Evolutionary conservation across 92 coral and sea anemone genomes (phyloP).

Genomic region (Epizoanthus scotinus): DNA sequence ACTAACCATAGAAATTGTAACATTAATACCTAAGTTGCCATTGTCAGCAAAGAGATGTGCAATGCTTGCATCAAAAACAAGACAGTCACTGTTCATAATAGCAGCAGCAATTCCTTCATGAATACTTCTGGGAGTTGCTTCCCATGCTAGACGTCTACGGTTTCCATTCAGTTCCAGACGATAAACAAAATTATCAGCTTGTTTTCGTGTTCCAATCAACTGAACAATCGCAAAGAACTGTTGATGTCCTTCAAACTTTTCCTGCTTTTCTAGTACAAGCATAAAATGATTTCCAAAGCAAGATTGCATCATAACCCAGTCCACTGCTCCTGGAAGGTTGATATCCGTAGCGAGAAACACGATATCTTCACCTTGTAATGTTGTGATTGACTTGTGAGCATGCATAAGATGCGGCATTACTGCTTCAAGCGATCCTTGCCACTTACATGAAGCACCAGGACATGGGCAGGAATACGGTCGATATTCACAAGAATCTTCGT

Average conservation of each 20-base stretch:
- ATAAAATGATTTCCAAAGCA: constrained; percentile 98
- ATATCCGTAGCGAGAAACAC: constrained; percentile 98
- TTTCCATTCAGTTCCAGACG: constrained; percentile 97
- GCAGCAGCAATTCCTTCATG: constrained; percentile 99
- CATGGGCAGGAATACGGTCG: constrained; percentile 99
- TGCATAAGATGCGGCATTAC: constrained; percentile 99
- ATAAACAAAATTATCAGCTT: constrained; percentile 96
- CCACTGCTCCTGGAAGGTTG: constrained; percentile 98
- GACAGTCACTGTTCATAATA: constrained; percentile 94
- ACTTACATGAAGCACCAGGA: constrained; percentile 99
- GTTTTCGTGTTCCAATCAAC: constrained; percentile 98
- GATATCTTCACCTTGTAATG: constrained; percentile 98
- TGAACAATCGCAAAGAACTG: constrained; percentile 99
- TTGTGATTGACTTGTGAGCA: constrained; percentile 98
- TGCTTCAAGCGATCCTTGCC: constrained; percentile 99
- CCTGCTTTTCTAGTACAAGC: constrained; percentile 98
- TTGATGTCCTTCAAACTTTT: constrained; percentile 95
- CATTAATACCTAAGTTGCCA: constrained; percentile 97
- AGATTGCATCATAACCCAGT: constrained; percentile 99
- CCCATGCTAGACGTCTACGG: constrained; percentile 95
- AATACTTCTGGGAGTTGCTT: constrained; percentile 98
- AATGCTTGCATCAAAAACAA: constrained; percentile 96
- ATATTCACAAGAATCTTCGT: constrained; percentile 97
- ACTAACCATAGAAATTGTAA: constrained; percentile 97
- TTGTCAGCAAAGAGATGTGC: constrained; percentile 98